Evolutionary conservation across 1,140 invertebrate species (phyloP).

Genomic region (Galendromus occidentalis): DNA sequence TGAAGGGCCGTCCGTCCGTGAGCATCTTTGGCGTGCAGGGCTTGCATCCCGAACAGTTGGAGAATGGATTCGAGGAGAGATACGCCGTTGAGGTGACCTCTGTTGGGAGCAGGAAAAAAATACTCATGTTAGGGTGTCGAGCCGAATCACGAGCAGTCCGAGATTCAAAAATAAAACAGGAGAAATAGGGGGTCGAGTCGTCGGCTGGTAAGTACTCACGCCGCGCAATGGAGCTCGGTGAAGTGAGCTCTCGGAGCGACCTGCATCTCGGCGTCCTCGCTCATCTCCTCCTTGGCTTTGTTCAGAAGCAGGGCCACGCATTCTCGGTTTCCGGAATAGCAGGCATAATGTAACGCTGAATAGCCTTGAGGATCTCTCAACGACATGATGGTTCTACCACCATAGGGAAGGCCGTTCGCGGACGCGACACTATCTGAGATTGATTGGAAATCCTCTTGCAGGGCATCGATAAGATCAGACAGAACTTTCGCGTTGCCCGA

Average conservation of each 20-base stretch:
- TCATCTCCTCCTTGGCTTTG: constrained; percentile 1
- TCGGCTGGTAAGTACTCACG: neutral
- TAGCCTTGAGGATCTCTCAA: neutral
- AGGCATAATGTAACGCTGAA: neutral
- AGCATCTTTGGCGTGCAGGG: neutral
- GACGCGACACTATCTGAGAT: neutral
- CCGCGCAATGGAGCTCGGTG: constrained; percentile 1
- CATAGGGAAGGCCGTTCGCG: neutral
- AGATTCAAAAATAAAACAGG: neutral
- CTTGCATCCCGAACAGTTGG: neutral
- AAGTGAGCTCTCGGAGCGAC: neutral
- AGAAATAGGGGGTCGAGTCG: neutral
- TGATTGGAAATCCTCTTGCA: neutral
- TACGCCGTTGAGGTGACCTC: constrained; percentile 2
- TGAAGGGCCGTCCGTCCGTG: neutral
- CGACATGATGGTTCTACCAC: neutral
- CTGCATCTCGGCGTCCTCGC: constrained; percentile 3
- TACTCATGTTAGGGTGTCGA: neutral
- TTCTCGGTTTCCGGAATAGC: neutral
- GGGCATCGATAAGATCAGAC: neutral
- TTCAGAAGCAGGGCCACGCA: neutral
- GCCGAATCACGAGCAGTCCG: neutral
- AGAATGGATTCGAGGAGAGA: neutral
- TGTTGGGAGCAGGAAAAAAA: neutral
- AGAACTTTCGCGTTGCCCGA: constrained; percentile 1